These are phyloP conservation scores for Leptoteleia sp. DNA, from an alignment of 1,140 invertebrate species.

Conservation along the genomic window DNA sequence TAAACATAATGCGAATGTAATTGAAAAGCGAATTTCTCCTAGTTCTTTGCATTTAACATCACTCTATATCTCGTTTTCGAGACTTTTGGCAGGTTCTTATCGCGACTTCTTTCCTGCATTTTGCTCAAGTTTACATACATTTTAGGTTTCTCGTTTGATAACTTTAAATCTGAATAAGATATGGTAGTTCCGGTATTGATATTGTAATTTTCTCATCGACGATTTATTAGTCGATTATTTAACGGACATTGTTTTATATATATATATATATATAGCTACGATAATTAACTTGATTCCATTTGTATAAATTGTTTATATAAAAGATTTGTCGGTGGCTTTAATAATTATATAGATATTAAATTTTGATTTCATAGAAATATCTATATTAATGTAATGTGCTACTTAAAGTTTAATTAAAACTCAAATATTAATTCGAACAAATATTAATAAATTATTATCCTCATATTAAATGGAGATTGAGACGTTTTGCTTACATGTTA, in stretches of 20 bases:
- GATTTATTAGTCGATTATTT: too few species aligned
- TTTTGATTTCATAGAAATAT: too few species aligned
- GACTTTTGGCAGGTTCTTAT: conserved; percentile 1
- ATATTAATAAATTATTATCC: conserved; percentile 24
- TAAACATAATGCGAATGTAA: conserved; percentile 63
- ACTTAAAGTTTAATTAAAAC: conserved; percentile 1
- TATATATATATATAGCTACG: too few species aligned
- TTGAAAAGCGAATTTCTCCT: conserved; percentile 58
- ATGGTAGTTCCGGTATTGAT: background rate
- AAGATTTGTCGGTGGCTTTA: too few species aligned
- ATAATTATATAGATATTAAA: too few species aligned
- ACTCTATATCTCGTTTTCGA: background rate
- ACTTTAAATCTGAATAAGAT: background rate
- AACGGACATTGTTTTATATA: too few species aligned
- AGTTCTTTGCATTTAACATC: background rate
- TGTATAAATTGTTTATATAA: too few species aligned
- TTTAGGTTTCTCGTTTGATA: background rate
- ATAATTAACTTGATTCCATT: too few species aligned
- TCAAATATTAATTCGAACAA: conserved; percentile 7
- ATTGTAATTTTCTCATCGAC: too few species aligned
- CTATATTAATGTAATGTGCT: too few species aligned
- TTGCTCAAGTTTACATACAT: background rate
- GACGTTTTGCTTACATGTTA: conserved; percentile 11
- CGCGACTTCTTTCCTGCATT: background rate
- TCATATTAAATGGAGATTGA: conserved; percentile 27